phyloP scores from a whole-genome alignment of 1,140 invertebrate species.

The Trypoxylus dichotomus region DNA sequence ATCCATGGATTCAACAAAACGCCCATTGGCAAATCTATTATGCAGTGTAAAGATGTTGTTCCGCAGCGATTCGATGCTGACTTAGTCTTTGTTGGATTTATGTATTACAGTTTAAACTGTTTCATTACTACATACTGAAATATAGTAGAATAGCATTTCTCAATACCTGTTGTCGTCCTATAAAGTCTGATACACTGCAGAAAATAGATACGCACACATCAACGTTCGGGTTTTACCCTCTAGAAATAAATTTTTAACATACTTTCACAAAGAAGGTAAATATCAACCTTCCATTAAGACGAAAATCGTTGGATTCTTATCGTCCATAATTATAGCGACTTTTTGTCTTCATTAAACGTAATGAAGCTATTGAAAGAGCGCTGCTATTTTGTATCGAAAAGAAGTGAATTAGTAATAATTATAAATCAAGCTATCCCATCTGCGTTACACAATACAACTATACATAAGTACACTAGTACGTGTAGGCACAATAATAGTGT shows the following conservation, averaged over 20 bases:
- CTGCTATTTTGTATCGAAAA: constrained; percentile 19
- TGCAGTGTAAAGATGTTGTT: too few species aligned
- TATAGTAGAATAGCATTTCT: too few species aligned
- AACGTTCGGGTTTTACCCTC: too few species aligned
- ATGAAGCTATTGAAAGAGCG: constrained; percentile 14
- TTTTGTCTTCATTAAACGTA: constrained; percentile 24
- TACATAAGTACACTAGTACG: constrained; percentile 11
- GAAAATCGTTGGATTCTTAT: constrained; percentile 16
- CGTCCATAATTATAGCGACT: constrained; percentile 6
- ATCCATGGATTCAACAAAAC: too few species aligned
- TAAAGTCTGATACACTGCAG: too few species aligned
- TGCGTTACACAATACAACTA: constrained; percentile 14
- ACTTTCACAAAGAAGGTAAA: constrained; percentile 2
- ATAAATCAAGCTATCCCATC: constrained; percentile 27
- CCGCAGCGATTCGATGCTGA: too few species aligned
- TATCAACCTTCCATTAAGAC: not conserved
- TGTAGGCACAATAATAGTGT: constrained; percentile 32
- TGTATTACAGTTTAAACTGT: too few species aligned
- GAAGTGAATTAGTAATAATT: constrained; percentile 27
- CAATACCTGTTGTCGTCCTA: too few species aligned
- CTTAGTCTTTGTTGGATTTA: too few species aligned
- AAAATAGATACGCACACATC: too few species aligned
- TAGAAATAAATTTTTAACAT: not conserved
- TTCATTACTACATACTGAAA: too few species aligned
- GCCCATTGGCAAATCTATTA: too few species aligned